phyloP scores from a whole-genome alignment of 2,797 vertebrate genomes.

The Brachyrhaphis roseni region DNA sequence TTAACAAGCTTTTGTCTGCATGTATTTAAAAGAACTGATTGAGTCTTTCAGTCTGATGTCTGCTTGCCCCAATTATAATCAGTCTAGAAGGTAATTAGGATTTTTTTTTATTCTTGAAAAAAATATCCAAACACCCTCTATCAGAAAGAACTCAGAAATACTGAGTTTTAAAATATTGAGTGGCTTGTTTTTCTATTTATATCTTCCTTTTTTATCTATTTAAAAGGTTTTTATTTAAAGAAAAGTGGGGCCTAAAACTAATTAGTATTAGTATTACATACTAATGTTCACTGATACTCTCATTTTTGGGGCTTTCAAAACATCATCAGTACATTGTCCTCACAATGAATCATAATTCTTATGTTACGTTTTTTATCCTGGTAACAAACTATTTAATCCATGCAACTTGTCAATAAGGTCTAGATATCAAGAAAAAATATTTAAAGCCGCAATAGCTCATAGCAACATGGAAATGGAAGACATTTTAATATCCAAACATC shows the following conservation, averaged over 20 bases:
- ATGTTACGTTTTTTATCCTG: neutral
- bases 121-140: neutral
- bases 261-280: neutral
- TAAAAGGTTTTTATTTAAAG: no score
- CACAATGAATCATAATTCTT: neutral
- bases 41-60: neutral
- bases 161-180: neutral
- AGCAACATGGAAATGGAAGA: neutral
- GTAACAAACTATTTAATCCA: neutral
- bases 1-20: neutral
- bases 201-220: neutral
- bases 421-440: neutral
- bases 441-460: neutral
- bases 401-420: neutral
- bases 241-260: no score
- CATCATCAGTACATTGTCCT: neutral
- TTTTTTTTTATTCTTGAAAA: neutral
- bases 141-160: neutral
- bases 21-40: neutral
- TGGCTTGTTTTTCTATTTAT: neutral
- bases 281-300: neutral
- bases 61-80: neutral
- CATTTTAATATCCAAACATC: no score
- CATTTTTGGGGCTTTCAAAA: neutral
- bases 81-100: neutral